phyloP scores from a whole-genome alignment of 2,113 vertebrate species.

The Saguinus midas region DNA sequence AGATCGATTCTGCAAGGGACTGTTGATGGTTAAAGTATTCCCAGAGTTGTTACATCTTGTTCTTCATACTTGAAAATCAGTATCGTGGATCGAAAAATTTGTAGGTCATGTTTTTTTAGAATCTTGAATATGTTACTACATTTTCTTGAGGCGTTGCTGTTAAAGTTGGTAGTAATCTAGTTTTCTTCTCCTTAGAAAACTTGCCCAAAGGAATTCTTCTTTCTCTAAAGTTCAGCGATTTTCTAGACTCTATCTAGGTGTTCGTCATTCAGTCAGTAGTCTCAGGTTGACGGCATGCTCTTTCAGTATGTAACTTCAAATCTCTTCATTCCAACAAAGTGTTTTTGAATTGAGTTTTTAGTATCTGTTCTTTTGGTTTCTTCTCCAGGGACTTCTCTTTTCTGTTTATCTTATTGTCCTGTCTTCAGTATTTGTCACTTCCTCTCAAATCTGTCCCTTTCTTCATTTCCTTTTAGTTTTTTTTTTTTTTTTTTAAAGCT shows the following conservation, averaged over 20 bases:
- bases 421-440: neutral
- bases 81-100: neutral
- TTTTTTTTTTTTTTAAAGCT: neutral
- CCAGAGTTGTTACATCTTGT: neutral
- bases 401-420: neutral
- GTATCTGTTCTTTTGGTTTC: neutral
- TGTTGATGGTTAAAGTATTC: neutral
- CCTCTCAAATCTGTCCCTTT: neutral
- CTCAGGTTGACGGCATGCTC: neutral
- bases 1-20: neutral
- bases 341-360: neutral
- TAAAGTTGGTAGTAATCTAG: neutral
- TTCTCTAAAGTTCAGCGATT: neutral
- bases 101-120: neutral
- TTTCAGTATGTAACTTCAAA: neutral
- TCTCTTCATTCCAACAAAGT: neutral
- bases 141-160: neutral
- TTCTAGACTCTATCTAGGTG: neutral
- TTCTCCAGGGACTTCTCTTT: neutral
- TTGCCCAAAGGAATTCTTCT: neutral
- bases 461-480: neutral
- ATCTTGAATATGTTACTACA: neutral
- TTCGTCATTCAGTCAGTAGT: neutral
- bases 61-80: neutral
- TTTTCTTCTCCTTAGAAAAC: neutral